phyloP scores from a whole-genome alignment of 2,888 invertebrate genomes.

The Coelinius sp. region DNA sequence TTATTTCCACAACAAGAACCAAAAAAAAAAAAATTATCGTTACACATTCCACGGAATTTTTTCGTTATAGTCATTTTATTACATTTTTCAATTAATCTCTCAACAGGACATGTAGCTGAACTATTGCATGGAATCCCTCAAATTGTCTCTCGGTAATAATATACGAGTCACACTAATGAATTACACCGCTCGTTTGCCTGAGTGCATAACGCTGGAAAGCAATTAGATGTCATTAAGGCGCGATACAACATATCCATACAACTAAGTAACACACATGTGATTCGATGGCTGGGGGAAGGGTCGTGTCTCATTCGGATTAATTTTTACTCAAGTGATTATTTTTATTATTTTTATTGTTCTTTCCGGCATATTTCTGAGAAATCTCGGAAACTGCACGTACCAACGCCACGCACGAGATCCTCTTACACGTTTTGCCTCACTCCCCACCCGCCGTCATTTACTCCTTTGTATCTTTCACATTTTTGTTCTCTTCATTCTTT shows the following conservation, averaged over 20 bases:
- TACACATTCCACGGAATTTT: background rate
- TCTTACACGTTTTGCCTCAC: slow-evolving; percentile 44
- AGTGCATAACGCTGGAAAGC: slow-evolving; percentile 66
- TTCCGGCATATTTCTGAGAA: slow-evolving; percentile 69
- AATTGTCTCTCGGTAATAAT: slow-evolving; percentile 1
- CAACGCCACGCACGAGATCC: slow-evolving; percentile 58
- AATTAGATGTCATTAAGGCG: slow-evolving; percentile 68
- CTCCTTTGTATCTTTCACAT: slow-evolving; percentile 50
- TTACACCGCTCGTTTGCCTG: slow-evolving; percentile 1
- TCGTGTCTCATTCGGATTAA: slow-evolving; percentile 55
- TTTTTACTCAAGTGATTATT: slow-evolving; percentile 68
- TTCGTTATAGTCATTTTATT: background rate
- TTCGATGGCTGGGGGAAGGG: background rate
- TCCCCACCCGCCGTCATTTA: slow-evolving; percentile 31
- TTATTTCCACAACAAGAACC: slow-evolving; percentile 2
- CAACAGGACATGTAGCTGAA: background rate
- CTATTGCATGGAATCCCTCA: background rate
- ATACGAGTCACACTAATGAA: slow-evolving; percentile 14
- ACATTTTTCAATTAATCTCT: background rate
- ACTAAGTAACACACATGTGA: background rate
- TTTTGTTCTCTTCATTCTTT: slow-evolving; percentile 49
- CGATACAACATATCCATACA: slow-evolving; percentile 39
- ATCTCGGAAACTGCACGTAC: slow-evolving; percentile 60
- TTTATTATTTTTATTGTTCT: slow-evolving; percentile 70
- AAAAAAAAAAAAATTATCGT: background rate